Evolutionary conservation across 2,888 invertebrate genomes (phyloP), one percentile per base, ranked within the genome.

Genomic region (Pachydiplax longipennis): DNA sequence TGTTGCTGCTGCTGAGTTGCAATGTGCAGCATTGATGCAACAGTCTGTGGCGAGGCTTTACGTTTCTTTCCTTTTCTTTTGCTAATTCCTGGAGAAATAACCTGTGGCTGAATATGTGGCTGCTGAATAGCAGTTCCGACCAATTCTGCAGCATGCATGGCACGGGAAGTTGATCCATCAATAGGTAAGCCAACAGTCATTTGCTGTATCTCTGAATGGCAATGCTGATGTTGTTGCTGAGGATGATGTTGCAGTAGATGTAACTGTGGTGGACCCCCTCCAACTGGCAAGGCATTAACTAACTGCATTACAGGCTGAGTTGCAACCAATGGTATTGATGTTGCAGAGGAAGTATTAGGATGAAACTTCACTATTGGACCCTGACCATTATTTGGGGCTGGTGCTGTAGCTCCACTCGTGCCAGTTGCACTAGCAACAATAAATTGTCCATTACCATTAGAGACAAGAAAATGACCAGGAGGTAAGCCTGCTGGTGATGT

Each of bases 391-490:
- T 92, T 92, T 95, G 58, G 61, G n/a, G 44, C 44, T 8, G 73
- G 87, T 15, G 90, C 91, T 22, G 91, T 90, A n/a, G 91, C 91
- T 40, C 91, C 95, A 12, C 96, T 95, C 0, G 96, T 95, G 0
- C 95, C 96, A 0, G 95, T 96, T 1, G 96, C 96, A 92, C 96
- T 96, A 0, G 96, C 96, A 93, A 97, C 96, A 82, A 97, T 96
- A 40, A 97, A 94, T 93, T 97, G 97, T 0, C 97, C 97, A 35
- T 96, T 96, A 37, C 97, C 87, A 87, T 87, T 96, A 0, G 97
- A 96, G 91, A 97, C 96, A n/a, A 97, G 94, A 92, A 97, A 96
- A 93, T 97, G 97, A 35, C 96, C 96, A 0, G 96, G 95, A 25
- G 95, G 95, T 91, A 95, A 92, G 40, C 94, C 94, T 31, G 95